Evolutionary conservation across 2,888 invertebrate species (phyloP).

Genomic region (Hedychridium roseum): DNA sequence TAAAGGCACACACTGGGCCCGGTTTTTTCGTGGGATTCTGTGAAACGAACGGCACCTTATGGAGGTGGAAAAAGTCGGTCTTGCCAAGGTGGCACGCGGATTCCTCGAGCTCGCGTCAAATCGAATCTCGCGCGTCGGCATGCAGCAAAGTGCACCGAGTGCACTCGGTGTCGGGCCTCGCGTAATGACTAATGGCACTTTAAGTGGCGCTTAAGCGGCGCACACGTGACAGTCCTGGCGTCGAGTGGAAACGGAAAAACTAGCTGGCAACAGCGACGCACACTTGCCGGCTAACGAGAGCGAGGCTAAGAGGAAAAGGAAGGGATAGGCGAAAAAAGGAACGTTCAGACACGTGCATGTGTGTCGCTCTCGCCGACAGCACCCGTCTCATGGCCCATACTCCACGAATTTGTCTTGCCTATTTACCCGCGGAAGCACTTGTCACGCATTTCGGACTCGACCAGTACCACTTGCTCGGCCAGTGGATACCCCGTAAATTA

Average conservation of each 20-base stretch:
- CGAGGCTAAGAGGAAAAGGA: background rate
- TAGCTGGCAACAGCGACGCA: slow-evolving; percentile 1
- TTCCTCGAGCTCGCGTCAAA: too few relatives aligned
- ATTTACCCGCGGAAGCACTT: slow-evolving; percentile 20
- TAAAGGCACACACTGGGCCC: too few relatives aligned
- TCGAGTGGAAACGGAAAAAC: slow-evolving; percentile 39
- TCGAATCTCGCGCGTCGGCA: slow-evolving; percentile 21
- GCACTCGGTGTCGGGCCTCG: slow-evolving; percentile 11
- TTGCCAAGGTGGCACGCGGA: too few relatives aligned
- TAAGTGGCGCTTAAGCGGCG: slow-evolving; percentile 24
- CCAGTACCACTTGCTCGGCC: too few relatives aligned
- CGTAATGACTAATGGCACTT: slow-evolving; percentile 32
- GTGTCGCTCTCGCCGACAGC: slow-evolving; percentile 2
- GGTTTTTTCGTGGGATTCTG: too few relatives aligned
- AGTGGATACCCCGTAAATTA: too few relatives aligned
- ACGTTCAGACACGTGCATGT: background rate
- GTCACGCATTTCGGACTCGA: too few relatives aligned
- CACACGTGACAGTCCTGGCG: slow-evolving; percentile 15
- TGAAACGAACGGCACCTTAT: too few relatives aligned
- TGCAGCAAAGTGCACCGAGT: slow-evolving; percentile 24
- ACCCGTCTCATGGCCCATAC: slow-evolving; percentile 5
- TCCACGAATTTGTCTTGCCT: slow-evolving; percentile 14
- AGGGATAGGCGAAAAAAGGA: background rate
- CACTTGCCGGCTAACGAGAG: background rate
- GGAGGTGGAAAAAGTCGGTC: too few relatives aligned